phyloP scores from a whole-genome alignment of 2,888 invertebrate genomes.

The Chesias legatella region DNA sequence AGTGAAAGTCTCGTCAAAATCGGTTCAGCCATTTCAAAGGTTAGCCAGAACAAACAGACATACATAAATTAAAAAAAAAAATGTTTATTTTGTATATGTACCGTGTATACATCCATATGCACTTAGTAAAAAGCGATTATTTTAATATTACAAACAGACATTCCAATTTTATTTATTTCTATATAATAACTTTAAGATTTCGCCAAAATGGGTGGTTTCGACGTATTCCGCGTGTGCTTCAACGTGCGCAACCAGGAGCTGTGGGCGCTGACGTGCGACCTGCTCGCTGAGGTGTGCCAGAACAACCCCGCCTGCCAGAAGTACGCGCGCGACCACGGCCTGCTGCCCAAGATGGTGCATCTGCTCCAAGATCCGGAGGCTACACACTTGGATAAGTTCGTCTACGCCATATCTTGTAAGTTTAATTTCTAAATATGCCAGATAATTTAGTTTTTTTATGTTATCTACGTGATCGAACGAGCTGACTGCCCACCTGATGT shows the following conservation, averaged over 20 bases:
- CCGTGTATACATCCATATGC: no score
- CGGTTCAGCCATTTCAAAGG: no score
- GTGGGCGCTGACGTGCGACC: constrained; percentile 82
- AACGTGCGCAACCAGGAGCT: constrained; percentile 82
- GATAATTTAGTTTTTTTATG: background rate
- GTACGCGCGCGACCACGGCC: constrained; percentile 82
- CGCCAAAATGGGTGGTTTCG: constrained; percentile 90
- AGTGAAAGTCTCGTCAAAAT: no score
- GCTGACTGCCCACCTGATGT: no score
- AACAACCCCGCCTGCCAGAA: constrained; percentile 92
- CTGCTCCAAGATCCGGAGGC: constrained; percentile 79
- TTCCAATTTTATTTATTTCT: no score
- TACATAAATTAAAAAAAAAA: no score
- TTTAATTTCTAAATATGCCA: constrained; percentile 23
- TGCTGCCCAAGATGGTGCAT: constrained; percentile 82
- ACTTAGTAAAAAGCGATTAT: no score
- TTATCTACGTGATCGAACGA: no score
- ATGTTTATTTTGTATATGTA: no score
- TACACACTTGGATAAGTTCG: constrained; percentile 82
- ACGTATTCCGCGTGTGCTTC: constrained; percentile 84
- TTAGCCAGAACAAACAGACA: no score
- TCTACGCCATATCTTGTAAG: constrained; percentile 91
- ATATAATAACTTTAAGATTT: constrained; percentile 80
- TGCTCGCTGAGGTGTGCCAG: constrained; percentile 90
- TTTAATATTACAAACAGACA: no score